Evolutionary conservation across 2,113 vertebrate genomes (phyloP), one percentile per base, ranked within the genome.

Genomic region (Otocyon megalotis): DNA sequence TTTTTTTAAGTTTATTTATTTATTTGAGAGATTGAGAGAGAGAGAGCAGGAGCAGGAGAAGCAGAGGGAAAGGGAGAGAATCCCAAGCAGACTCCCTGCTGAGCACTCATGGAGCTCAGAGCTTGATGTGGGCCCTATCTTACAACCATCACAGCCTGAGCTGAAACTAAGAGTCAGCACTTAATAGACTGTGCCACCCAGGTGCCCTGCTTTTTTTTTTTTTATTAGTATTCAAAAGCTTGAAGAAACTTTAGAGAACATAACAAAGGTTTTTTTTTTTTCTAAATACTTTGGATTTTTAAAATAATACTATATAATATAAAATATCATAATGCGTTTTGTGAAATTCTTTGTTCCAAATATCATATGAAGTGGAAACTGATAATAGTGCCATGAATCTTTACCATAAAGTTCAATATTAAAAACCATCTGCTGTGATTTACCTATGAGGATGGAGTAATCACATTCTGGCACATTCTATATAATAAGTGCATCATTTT

Each of bases 391-490:
- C 26, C 12, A 81, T 56, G 14, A 88, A 43, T 88, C 56, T 83
- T 87, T 76, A 90, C n/a, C 53, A 77, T 74, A 8, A 92, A 95
- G n/a, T 86, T 86, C 30, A 88, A 53, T 88, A 30, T 84, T 94
- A 93, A 94, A 96, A 90, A 54, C n/a, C 7, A 83, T n/a, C 35
- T 65, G 54, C 71, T 92, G 15, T 83, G n/a, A 80, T 88, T 94
- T 83, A 83, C 20, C 37, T 83, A 11, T 88, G 76, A 97, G 35
- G 85, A 69, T 48, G 22, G 17, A 92, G 90, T 84, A 67, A 76
- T 84, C 43, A 80, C n/a, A 81, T 86, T 76, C 62, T 76, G 71
- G 20, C 28, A 30, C 16, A 4, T 32, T 67, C 62, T 88, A 0
- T 76, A 13, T 76, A 85, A 53, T 74, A 88, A 81, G 14, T 56